These are phyloP conservation scores for Ennomos quercinarius DNA, from an alignment of 2,888 invertebrate species.

Conservation along the genomic window DNA sequence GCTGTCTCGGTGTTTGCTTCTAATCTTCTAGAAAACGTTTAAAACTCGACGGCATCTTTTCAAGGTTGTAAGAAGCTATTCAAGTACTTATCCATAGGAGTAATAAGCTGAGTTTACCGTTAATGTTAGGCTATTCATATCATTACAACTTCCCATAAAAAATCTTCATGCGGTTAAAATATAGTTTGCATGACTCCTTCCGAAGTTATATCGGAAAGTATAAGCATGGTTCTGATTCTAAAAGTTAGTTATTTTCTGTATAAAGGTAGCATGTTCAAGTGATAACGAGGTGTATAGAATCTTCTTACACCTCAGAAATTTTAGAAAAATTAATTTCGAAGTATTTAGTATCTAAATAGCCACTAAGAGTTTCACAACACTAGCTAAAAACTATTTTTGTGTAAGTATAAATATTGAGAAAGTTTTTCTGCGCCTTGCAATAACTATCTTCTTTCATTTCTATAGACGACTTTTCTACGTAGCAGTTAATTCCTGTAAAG, in stretches of 20 bases:
- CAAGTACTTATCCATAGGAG: constrained; percentile 5
- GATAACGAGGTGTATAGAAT: constrained; percentile 38
- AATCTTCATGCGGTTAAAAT: constrained; percentile 35
- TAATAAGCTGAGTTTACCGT: constrained; percentile 13
- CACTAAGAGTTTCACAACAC: constrained; percentile 15
- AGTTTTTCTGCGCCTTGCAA: constrained; percentile 26
- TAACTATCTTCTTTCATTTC: constrained; percentile 24
- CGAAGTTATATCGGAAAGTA: constrained; percentile 30
- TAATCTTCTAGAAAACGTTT: constrained; percentile 3
- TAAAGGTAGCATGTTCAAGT: constrained; percentile 56
- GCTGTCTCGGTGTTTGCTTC: constrained; percentile 43
- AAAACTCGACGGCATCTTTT: constrained; percentile 34
- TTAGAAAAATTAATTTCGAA: not conserved
- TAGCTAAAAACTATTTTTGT: constrained; percentile 2
- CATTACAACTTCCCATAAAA: constrained; percentile 38
- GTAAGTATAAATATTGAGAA: constrained; percentile 20
- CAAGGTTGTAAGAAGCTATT: constrained; percentile 25
- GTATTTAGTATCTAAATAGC: constrained; percentile 34
- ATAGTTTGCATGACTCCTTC: constrained; percentile 53
- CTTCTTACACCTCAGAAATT: constrained; percentile 17
- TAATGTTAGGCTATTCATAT: constrained; percentile 33
- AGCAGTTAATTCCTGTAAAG: constrained; percentile 18
- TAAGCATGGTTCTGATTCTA: constrained; percentile 32
- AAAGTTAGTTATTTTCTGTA: constrained; percentile 13
- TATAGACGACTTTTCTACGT: constrained; percentile 22